Evolutionary conservation across 1,140 invertebrate species (phyloP), one percentile per base, ranked within the genome.

Genomic region (Nymphalis io): DNA sequence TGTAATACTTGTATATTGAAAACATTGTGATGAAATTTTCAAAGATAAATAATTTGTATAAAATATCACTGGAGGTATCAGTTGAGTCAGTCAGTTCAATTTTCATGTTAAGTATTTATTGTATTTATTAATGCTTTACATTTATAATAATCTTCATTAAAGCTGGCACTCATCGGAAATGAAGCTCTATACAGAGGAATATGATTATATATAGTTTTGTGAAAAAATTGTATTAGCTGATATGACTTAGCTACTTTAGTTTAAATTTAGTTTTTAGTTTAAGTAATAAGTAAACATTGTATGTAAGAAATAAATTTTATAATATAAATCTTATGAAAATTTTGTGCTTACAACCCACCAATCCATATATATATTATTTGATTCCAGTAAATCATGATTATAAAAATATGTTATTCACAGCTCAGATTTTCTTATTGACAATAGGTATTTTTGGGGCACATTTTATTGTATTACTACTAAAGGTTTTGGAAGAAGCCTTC

Each of bases 301-400:
- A 88, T 83, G 83, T 90, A 90, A 90, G 89, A 84, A 90, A 90
- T 89, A 88, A 84, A 89, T 85, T 88, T 89, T 85, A 85, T 87
- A 90, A 71, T 71, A 71, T 66, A 66, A 71, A 60, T 61, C 8
- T 48, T 53, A 51, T 20, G 18, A 33, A 27, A 21, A 48, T 70
- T 70, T 58, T 68, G 21, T 51, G 40, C 44, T 12, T 33, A 33
- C 27, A n/a, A n/a, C 2, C 15, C 16, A 20, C 15, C 33, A 53
- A 55, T 4, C 13, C 46, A n/a, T 11, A 18, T 6, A 18, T 10
- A 10, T 44, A n/a, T n/a, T n/a, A n/a, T n/a, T n/a, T 15, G 1
- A 44, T 44, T n/a, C 40, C n/a, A 44, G 40, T 44, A 1, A 3
- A 15, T 44, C 2, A 44, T 44, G 3, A 44, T 44, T n/a, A 44